phyloP scores from a whole-genome alignment of 2,797 vertebrate genomes.

The Poeciliopsis gracilis region DNA sequence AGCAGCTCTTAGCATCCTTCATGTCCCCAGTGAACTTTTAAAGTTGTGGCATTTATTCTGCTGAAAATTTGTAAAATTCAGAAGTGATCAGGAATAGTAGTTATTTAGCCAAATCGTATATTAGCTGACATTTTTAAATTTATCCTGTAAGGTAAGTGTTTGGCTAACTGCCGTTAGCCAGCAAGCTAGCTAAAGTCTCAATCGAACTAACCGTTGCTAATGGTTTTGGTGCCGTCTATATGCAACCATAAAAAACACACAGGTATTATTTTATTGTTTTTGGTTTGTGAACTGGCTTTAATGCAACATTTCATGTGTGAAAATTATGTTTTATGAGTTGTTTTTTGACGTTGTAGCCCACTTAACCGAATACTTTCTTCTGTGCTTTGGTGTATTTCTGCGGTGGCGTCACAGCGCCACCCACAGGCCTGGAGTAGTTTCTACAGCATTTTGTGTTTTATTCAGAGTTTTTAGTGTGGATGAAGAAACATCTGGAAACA shows the following conservation, averaged over 20 bases:
- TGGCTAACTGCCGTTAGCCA: background rate
- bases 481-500: background rate
- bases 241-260: background rate
- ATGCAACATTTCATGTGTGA: background rate
- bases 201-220: background rate
- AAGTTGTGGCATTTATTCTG: background rate
- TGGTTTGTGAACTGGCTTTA: background rate
- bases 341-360: background rate
- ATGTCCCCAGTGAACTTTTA: background rate
- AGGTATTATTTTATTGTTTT: background rate
- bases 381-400: background rate
- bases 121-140: background rate
- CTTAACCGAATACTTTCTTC: background rate
- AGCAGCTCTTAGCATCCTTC: background rate
- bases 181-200: background rate
- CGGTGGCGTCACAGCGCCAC: background rate
- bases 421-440: background rate
- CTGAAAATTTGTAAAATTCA: background rate
- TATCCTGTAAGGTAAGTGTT: too few species aligned
- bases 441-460: background rate
- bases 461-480: background rate
- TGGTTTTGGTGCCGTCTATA: background rate
- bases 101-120: background rate
- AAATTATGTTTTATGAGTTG: background rate
- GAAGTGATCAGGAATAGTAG: background rate